Evolutionary conservation across 2,888 invertebrate genomes (phyloP), one percentile per base, ranked within the genome.

Genomic region (Carcina quercana): DNA sequence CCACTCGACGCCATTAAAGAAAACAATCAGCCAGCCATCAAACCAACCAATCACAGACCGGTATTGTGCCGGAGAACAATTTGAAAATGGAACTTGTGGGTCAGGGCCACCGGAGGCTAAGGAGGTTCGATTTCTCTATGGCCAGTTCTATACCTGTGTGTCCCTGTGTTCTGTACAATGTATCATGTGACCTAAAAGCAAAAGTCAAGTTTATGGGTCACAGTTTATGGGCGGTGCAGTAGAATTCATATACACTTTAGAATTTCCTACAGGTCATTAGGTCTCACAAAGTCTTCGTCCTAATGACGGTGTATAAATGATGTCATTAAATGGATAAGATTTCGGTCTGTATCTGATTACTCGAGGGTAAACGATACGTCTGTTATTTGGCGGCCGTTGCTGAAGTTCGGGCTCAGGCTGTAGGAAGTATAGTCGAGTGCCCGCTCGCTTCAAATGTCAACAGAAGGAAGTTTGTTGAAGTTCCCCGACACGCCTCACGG

Each of bases 61-160:
- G 34, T 35, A 45, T 48, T 39, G 41, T 25, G 35, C 35, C 30
- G 12, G 35, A 38, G 39, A 36, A 50, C 43, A 45, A 46, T 50
- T 41, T 29, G 29, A 19, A 33, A 34, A 34, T 33, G 34, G 38
- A 42, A 49, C 40, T 38, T 45, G 40, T 21, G 20, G 47, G 51
- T 49, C 51, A 49, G 32, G 45, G 49, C 41, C 41, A 37, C 32
- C 43, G n/a, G n/a, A n/a, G n/a, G n/a, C n/a, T n/a, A n/a, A n/a
- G n/a, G n/a, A n/a, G n/a, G n/a, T n/a, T n/a, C n/a, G n/a, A n/a
- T n/a, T n/a, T n/a, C n/a, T n/a, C n/a, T n/a, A n/a, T n/a, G n/a
- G n/a, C n/a, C n/a, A n/a, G n/a, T n/a, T n/a, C n/a, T n/a, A n/a
- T n/a, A n/a, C n/a, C n/a, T n/a, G n/a, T n/a, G n/a, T n/a, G n/a